These are phyloP conservation scores for Chionoecetes opilio DNA, from an alignment of 1,140 invertebrate genomes.

Conservation along the genomic window DNA sequence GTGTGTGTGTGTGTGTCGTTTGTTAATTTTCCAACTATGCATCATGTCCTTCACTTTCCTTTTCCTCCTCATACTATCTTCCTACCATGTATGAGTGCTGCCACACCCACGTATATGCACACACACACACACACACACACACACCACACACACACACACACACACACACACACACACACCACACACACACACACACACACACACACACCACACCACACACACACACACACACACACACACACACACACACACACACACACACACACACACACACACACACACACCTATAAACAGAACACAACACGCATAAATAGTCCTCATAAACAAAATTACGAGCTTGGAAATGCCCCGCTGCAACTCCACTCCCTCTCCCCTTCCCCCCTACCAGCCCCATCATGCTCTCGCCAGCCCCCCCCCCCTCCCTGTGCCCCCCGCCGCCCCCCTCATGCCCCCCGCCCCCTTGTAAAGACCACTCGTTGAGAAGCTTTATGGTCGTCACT, in stretches of 20 bases:
- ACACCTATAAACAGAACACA: not conserved
- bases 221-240: constrained; percentile 3
- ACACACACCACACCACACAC: not conserved
- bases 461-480: not conserved
- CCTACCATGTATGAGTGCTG: no score
- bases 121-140: no score
- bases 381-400: no score
- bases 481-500: not conserved
- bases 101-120: no score
- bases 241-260: constrained; percentile 18
- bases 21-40: no score
- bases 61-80: not conserved
- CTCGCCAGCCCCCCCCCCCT: not conserved
- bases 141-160: no score
- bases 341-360: not conserved
- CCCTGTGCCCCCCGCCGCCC: not conserved
- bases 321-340: not conserved
- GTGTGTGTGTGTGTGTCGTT: not conserved
- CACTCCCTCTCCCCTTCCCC: no score
- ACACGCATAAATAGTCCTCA: not conserved
- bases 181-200: not conserved
- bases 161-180: no score
- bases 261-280: constrained; percentile 23
- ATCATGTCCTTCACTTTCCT: no score
- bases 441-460: not conserved